These are phyloP conservation scores for Passer domesticus DNA, from an alignment of 2,113 vertebrate genomes.

Conservation along the genomic window DNA sequence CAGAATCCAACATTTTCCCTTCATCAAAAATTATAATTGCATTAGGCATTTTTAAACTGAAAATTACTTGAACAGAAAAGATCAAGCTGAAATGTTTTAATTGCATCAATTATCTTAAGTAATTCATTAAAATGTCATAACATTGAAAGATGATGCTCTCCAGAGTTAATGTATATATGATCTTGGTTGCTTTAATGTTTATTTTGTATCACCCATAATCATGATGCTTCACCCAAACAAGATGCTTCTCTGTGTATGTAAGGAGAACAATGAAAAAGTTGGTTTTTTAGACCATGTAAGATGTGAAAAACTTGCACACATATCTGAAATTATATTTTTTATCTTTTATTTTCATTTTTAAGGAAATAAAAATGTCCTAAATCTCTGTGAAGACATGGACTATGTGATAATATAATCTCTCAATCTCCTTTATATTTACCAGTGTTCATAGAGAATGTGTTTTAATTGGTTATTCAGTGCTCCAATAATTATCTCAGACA, in stretches of 20 bases:
- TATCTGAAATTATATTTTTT: not conserved
- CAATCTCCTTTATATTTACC: not conserved
- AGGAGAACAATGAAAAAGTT: not conserved
- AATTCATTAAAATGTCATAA: conserved; percentile 34
- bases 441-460: not conserved
- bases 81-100: conserved; percentile 21
- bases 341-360: not conserved
- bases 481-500: not conserved
- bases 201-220: not conserved
- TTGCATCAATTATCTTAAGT: conserved; percentile 4
- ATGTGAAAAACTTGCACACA: not conserved
- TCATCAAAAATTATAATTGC: not conserved
- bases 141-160: not conserved
- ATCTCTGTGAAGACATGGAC: not conserved
- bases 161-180: not conserved
- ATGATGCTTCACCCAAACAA: not conserved
- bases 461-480: not conserved
- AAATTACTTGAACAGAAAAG: not conserved
- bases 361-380: not conserved
- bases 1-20: not conserved
- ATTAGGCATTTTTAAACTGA: conserved; percentile 3
- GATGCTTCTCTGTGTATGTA: not conserved
- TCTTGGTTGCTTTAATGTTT: not conserved
- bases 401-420: not conserved
- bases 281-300: not conserved